Percentiles rank a stretch among this genome's conserved stretches.
phyloP scores from a whole-genome alignment of 2,888 invertebrate species.

The Drosophila yooni region DNA sequence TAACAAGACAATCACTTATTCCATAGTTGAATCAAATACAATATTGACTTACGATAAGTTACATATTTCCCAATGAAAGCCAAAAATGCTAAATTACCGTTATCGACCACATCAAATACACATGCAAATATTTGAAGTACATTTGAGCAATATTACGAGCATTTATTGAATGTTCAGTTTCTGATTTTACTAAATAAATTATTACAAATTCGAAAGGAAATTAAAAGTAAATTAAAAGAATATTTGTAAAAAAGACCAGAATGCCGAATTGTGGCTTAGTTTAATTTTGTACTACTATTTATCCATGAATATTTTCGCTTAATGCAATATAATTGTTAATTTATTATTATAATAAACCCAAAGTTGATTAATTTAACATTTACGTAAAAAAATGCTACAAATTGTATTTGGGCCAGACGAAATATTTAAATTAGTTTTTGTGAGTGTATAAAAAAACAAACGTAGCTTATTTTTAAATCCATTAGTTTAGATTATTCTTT shows the following conservation, averaged over 20 bases:
- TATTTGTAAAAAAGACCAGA: too few species aligned
- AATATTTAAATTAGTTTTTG: background rate
- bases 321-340: background rate
- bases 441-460: background rate
- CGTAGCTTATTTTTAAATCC: background rate
- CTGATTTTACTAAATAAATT: background rate
- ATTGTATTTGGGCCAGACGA: background rate
- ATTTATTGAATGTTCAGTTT: too few species aligned
- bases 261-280: too few species aligned
- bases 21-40: background rate
- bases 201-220: background rate
- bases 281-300: too few species aligned
- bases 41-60: background rate
- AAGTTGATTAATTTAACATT: background rate
- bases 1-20: background rate
- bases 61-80: background rate
- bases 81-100: background rate
- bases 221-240: too few species aligned
- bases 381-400: background rate
- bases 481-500: background rate
- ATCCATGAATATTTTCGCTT: background rate
- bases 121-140: background rate
- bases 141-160: too few species aligned
- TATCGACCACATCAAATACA: background rate
- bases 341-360: background rate